phyloP scores from a whole-genome alignment of 2,797 vertebrate genomes.

The Orestias chungarensis region DNA sequence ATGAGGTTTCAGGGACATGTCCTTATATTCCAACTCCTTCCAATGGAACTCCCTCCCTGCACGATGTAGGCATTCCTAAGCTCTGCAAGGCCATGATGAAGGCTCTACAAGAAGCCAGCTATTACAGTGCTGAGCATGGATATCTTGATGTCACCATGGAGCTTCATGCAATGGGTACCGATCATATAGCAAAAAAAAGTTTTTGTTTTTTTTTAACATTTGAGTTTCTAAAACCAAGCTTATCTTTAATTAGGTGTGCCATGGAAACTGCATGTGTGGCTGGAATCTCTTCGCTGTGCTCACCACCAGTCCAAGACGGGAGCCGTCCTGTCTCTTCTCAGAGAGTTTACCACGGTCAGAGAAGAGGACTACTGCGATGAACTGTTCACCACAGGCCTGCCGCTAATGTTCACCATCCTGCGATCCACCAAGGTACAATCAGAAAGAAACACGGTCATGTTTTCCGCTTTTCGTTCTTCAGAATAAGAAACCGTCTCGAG shows the following conservation, averaged over 20 bases:
- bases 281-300: conserved; percentile 90
- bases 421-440: conserved; percentile 87
- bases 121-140: conserved; percentile 95
- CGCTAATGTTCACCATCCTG: conserved; percentile 91
- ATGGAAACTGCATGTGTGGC: conserved; percentile 96
- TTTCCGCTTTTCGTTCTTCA: not conserved
- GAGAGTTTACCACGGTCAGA: conserved; percentile 90
- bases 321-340: conserved; percentile 87
- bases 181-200: not conserved
- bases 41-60: conserved; percentile 72
- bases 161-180: conserved; percentile 87
- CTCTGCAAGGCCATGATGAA: conserved; percentile 92
- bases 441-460: not conserved
- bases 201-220: not conserved
- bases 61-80: conserved; percentile 80
- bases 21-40: conserved; percentile 73
- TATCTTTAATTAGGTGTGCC: conserved; percentile 83
- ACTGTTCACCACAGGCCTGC: conserved; percentile 86
- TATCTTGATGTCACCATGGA: conserved; percentile 99
- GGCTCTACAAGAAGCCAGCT: conserved; percentile 95
- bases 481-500: not conserved
- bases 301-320: conserved; percentile 89
- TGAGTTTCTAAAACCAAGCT: not conserved
- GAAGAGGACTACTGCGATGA: conserved; percentile 95
- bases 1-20: conserved; percentile 68